A percentile compares a stretch with the other conserved stretches of the same genome.
Conservation (phyloP, 2,797 vertebrate species). For the Leptatherina wallacei region DNA sequence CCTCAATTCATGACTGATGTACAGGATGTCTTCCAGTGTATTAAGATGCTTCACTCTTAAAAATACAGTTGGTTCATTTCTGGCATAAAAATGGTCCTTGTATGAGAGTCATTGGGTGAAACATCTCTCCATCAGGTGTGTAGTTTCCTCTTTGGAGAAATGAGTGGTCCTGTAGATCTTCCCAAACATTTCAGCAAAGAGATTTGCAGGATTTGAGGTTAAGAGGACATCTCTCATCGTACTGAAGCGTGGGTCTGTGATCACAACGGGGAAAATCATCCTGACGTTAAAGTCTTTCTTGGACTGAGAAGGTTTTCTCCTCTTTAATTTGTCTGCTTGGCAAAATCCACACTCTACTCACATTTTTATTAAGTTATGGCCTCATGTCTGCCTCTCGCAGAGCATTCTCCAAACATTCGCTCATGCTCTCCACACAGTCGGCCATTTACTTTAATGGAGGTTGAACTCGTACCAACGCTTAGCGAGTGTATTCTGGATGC, state of each 20-base stretch:
- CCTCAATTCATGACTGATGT: slow-evolving; percentile 46
- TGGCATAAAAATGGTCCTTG: slow-evolving; percentile 36
- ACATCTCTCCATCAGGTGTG: slow-evolving; percentile 6
- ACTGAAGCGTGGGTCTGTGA: not conserved
- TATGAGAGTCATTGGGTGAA: not conserved
- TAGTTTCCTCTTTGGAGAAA: slow-evolving; percentile 26
- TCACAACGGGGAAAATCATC: slow-evolving; percentile 1
- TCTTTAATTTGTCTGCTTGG: slow-evolving; percentile 59
- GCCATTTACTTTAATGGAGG: slow-evolving; percentile 59
- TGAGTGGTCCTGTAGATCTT: slow-evolving; percentile 14
- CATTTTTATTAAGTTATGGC: slow-evolving; percentile 56
- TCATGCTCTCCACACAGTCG: slow-evolving; percentile 57
- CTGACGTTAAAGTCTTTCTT: slow-evolving; percentile 20
- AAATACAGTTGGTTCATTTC: slow-evolving; percentile 58
- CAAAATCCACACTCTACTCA: slow-evolving; percentile 22
- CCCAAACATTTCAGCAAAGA: slow-evolving; percentile 10
- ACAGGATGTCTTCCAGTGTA: no score
- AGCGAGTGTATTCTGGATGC: not conserved
- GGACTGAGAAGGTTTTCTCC: slow-evolving; percentile 28
- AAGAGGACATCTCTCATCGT: not conserved
- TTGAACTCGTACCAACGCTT: slow-evolving; percentile 8
- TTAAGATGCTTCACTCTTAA: not conserved
- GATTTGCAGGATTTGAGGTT: not conserved
- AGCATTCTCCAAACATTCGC: slow-evolving; percentile 61
- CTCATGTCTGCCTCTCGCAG: slow-evolving; percentile 61